Evolutionary conservation across 35 echinoderm and acorn worm genomes (phyloP).

Genomic region (Diadema setosum): DNA sequence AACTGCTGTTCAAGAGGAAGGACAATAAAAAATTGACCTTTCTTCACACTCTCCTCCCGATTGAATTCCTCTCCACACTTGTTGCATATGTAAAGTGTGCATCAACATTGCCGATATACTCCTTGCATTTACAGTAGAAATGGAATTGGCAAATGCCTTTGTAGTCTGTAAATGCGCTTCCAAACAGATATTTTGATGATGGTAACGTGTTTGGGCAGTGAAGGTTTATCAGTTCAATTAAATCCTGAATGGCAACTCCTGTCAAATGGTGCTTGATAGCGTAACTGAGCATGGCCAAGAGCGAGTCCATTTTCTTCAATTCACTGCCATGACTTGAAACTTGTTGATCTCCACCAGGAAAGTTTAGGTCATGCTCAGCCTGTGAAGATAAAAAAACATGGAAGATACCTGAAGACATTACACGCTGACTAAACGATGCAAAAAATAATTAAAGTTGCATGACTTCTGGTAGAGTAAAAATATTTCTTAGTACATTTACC

Average conservation of each 20-base stretch:
- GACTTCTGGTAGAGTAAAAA: too few species aligned
- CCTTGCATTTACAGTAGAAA: background rate
- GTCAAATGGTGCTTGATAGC: background rate
- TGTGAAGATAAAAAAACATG: too few species aligned
- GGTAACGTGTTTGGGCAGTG: conserved; percentile 1
- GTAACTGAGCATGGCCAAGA: background rate
- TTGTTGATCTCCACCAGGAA: background rate
- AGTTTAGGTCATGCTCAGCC: background rate
- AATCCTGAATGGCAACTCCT: background rate
- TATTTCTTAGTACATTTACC: too few species aligned
- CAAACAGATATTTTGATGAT: background rate
- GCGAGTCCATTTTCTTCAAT: background rate
- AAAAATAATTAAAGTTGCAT: too few species aligned
- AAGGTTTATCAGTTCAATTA: background rate
- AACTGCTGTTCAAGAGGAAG: background rate
- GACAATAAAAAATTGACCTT: background rate
- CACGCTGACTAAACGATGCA: too few species aligned
- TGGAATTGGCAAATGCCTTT: background rate
- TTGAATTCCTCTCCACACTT: background rate
- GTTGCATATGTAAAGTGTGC: background rate
- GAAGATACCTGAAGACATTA: too few species aligned
- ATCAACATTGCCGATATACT: background rate
- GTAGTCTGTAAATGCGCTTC: background rate
- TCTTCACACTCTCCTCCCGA: background rate
- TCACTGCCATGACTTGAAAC: conserved; percentile 2